Percentiles rank a stretch among this genome's conserved stretches.
phyloP scores from a whole-genome alignment of 2,113 vertebrate species.

The Xerus inauris region DNA sequence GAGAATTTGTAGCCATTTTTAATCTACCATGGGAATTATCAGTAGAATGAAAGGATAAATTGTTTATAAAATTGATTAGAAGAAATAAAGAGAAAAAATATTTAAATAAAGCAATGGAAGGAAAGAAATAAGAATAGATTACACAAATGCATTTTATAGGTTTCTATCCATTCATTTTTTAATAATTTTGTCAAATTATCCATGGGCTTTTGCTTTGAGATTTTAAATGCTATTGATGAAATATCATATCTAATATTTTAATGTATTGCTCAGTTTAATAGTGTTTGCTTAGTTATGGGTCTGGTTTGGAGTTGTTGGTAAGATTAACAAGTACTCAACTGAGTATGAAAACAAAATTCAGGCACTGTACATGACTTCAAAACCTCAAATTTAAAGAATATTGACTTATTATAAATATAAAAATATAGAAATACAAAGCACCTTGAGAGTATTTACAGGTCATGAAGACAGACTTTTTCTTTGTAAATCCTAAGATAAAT shows the following conservation, averaged over 20 bases:
- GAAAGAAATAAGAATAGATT: not conserved
- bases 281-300: not conserved
- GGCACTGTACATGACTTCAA: not conserved
- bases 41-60: not conserved
- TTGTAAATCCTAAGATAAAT: too few species aligned
- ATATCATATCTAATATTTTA: not conserved
- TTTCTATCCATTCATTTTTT: not conserved
- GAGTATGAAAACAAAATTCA: not conserved
- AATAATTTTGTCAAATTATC: not conserved
- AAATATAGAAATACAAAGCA: not conserved
- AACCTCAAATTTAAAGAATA: not conserved
- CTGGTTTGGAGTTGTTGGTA: not conserved
- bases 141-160: not conserved
- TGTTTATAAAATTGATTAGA: not conserved
- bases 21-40: not conserved
- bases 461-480: not conserved
- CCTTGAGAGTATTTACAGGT: not conserved
- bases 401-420: not conserved
- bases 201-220: not conserved
- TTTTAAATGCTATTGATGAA: not conserved
- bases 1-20: not conserved
- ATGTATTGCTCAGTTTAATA: not conserved
- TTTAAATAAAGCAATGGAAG: not conserved
- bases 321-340: not conserved
- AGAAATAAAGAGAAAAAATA: not conserved